Conservation (phyloP, 2,888 invertebrate genomes). For the Coenonympha arcania region DNA sequence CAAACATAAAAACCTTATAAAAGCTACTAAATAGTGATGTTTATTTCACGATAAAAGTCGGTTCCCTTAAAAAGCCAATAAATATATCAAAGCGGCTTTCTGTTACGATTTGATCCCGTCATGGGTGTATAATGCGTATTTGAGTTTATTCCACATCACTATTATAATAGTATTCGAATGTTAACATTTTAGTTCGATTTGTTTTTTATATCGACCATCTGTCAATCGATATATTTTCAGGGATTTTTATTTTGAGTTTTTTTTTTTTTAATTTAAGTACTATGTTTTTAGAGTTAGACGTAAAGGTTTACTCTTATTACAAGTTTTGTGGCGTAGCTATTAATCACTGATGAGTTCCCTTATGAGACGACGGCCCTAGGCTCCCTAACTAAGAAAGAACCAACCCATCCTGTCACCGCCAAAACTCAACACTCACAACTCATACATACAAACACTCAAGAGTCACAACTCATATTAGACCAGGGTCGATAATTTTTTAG, state of each 20-base stretch:
- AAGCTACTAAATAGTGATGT: slow-evolving; percentile 65
- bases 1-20: slow-evolving; percentile 56
- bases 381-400: too few relatives aligned
- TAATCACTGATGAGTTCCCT: too few relatives aligned
- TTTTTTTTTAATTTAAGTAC: too few relatives aligned
- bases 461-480: too few relatives aligned
- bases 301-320: too few relatives aligned
- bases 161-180: slow-evolving; percentile 10
- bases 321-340: too few relatives aligned
- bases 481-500: too few relatives aligned
- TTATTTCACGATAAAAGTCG: slow-evolving; percentile 62
- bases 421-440: too few relatives aligned
- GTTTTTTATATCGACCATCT: not conserved
- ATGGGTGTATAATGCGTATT: slow-evolving; percentile 19
- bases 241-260: not conserved
- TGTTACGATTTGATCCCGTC: slow-evolving; percentile 38
- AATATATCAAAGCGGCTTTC: slow-evolving; percentile 55
- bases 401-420: too few relatives aligned
- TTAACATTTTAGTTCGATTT: not conserved
- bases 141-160: slow-evolving; percentile 24
- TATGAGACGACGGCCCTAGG: too few relatives aligned
- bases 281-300: too few relatives aligned
- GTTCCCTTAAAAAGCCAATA: slow-evolving; percentile 51
- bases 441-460: too few relatives aligned
- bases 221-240: not conserved